Percentiles rank a stretch among this genome's conserved stretches.
Conservation (phyloP, 1,140 invertebrate genomes). For the Steinernema feltiae region DNA sequence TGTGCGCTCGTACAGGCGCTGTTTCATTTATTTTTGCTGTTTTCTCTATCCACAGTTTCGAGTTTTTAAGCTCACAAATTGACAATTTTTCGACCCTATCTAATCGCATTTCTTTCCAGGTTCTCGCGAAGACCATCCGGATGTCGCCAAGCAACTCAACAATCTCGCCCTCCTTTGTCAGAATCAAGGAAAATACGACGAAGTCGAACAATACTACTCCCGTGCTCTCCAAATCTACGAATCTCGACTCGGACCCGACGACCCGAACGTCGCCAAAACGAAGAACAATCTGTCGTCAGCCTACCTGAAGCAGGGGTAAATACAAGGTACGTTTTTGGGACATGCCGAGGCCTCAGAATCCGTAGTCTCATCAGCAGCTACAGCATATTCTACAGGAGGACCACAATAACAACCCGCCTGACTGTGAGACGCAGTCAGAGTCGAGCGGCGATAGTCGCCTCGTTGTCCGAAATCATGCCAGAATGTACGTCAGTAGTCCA, state of each 20-base stretch:
- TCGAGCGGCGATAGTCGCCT: no score
- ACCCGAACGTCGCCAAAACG: conserved; percentile 96
- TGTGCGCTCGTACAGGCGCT: no score
- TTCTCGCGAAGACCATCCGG: conserved; percentile 90
- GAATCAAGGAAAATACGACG: conserved; percentile 70
- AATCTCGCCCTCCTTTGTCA: conserved; percentile 94
- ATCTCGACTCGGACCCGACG: conserved; percentile 84
- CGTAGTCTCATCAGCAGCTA: no score
- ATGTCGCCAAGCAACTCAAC: conserved; percentile 96
- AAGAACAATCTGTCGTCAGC: conserved; percentile 72
- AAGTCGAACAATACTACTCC: conserved; percentile 76
- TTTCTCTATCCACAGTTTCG: no score
- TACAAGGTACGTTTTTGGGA: conserved; percentile 87
- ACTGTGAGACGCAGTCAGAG: no score
- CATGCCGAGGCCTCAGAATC: no score
- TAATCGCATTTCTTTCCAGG: no score
- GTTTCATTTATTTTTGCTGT: no score
- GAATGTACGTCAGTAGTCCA: no score
- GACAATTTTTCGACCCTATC: no score
- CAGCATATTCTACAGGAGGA: neutral
- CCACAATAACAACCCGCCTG: neutral
- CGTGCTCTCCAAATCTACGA: conserved; percentile 94
- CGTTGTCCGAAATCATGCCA: no score
- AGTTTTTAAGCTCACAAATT: no score
- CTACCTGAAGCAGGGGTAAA: conserved; percentile 93